Base-by-base conservation (phyloP, 2,113 vertebrate genomes). In the Neogobius melanostomus region DNA sequence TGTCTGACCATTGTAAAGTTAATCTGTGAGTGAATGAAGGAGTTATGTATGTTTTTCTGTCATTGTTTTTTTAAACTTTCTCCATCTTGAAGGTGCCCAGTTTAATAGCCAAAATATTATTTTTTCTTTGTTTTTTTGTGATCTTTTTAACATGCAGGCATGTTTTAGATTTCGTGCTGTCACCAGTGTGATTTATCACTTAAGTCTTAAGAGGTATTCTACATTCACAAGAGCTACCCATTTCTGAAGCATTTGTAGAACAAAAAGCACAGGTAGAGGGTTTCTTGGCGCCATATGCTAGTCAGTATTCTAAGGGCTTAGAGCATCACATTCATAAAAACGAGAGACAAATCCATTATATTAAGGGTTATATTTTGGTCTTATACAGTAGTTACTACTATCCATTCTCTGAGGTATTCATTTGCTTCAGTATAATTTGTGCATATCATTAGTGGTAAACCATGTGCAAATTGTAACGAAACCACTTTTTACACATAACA, bases 131-230 rank as follows among this genome's bases (percentile, higher is more conserved):
- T 63, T 56, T 21, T 64, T 79, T 16, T 84, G 11, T 68, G 60
- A 6, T 80, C 28, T 83, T 66, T 88, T 85, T 82, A 90, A 92
- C 90, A 92, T 92, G 91, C 92, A 86, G 91, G 91, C 91, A 89
- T 92, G 91, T 93, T 92, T 81, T 71, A 72, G 65, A 16, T 46
- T 78, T 51, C 42, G 4, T 71, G 49, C 28, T 65, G 10, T 64
- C 72, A 14, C 62, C 57, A 5, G 50, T 50, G 52, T 43, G 71
- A 48, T 70, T 75, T 21, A 63, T 51, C 56, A 64, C 17, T 57
- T 45, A 5, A 66, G 64, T 73, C 52, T n/a, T 61, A 28, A 57
- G 16, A 14, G 57, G 64, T 48, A 60, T 64, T 17, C 79, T 79
- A 74, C 53, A 75, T 68, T 16, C 43, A 36, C 64, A 73, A 73